These are phyloP conservation scores for Pangasius djambal DNA, from an alignment of 2,797 vertebrate species.

Conservation along the genomic window DNA sequence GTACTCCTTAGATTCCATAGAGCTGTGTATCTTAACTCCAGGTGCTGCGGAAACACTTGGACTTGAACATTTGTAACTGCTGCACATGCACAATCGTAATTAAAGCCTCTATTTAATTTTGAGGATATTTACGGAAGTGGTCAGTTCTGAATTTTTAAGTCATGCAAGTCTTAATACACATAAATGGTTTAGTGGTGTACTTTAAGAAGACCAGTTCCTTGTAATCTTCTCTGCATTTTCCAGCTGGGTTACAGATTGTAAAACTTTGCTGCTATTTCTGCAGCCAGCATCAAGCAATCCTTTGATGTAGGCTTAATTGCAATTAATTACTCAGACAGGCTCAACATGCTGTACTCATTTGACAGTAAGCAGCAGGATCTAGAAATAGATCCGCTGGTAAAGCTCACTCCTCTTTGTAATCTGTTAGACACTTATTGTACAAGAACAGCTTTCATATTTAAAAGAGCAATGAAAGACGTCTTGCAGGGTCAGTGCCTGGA, in stretches of 20 bases:
- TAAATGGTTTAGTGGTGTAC: slow-evolving; percentile 9
- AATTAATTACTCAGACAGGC: slow-evolving; percentile 37
- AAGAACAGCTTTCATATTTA: slow-evolving; percentile 10
- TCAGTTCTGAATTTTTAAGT: background rate
- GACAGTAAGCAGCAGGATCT: slow-evolving; percentile 17
- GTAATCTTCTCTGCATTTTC: slow-evolving; percentile 13
- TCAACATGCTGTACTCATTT: slow-evolving; percentile 37
- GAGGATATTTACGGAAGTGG: background rate
- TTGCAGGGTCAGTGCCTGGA: background rate
- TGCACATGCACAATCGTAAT: background rate
- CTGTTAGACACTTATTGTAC: slow-evolving; percentile 16
- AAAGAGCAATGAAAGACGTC: background rate
- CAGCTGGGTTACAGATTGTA: slow-evolving; percentile 21
- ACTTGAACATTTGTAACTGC: background rate
- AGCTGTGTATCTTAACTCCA: background rate
- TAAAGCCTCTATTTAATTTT: background rate
- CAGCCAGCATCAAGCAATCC: background rate
- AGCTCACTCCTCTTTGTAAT: slow-evolving; percentile 26
- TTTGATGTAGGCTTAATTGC: slow-evolving; percentile 29
- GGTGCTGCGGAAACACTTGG: background rate
- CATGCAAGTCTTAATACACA: background rate
- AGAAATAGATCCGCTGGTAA: slow-evolving; percentile 33
- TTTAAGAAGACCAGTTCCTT: background rate
- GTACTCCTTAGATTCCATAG: background rate
- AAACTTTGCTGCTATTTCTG: background rate